Conservation (phyloP, 2,888 invertebrate genomes). For the Callyntrura guangdongensis region DNA sequence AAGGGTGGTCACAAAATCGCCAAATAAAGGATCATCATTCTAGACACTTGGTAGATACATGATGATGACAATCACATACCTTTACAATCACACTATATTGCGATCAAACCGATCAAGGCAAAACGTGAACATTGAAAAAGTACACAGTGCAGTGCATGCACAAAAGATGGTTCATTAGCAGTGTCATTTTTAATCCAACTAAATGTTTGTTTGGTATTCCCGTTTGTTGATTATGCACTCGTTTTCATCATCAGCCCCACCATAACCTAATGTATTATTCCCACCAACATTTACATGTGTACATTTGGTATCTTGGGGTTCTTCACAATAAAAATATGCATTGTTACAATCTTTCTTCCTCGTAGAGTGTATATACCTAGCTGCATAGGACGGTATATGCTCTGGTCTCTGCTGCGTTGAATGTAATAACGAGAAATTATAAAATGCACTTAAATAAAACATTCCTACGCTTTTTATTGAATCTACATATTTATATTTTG, state of each 20-base stretch:
- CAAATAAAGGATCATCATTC: slow-evolving; percentile 41
- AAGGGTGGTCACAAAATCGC: slow-evolving; percentile 46
- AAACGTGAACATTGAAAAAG: slow-evolving; percentile 55
- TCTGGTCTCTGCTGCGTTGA: background rate
- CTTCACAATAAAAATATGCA: too few species aligned
- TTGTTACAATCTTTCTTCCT: too few species aligned
- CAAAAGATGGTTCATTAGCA: background rate
- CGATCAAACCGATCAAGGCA: slow-evolving; percentile 51
- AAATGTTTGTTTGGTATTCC: slow-evolving; percentile 12
- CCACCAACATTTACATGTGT: background rate
- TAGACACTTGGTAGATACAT: slow-evolving; percentile 21
- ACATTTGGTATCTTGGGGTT: too few species aligned
- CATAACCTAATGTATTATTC: background rate
- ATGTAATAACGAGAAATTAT: background rate
- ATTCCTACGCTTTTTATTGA: background rate
- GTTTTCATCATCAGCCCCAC: slow-evolving; percentile 9
- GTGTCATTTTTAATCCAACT: background rate
- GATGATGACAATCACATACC: background rate
- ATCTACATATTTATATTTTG: too few species aligned
- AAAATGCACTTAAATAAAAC: background rate
- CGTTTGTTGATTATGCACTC: background rate
- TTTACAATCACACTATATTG: background rate
- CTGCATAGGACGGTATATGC: background rate
- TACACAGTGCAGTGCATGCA: background rate
- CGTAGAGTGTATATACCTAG: background rate